These are phyloP conservation scores for Drosophila vallismaia DNA, from an alignment of 2,888 invertebrate species.

Conservation along the genomic window DNA sequence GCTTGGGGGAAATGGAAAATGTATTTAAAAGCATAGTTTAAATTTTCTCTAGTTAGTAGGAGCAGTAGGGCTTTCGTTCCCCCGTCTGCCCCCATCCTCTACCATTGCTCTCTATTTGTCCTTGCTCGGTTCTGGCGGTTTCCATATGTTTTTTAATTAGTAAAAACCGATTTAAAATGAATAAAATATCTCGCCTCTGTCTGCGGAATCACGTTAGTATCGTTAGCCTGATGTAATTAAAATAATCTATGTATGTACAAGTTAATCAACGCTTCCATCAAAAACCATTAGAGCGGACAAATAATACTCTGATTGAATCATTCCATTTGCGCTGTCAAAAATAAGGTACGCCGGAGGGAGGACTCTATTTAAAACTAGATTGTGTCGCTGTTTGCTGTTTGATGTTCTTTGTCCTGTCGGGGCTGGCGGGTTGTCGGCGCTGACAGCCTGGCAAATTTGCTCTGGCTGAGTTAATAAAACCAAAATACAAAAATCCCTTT, in stretches of 20 bases:
- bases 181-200: conserved; percentile 50
- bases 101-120: conserved; percentile 35
- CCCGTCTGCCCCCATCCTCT: neutral
- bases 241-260: conserved; percentile 42
- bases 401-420: conserved; percentile 42
- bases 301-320: conserved; percentile 35
- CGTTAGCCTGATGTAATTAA: conserved; percentile 40
- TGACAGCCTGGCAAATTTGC: conserved; percentile 28
- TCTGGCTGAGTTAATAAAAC: conserved; percentile 43
- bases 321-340: conserved; percentile 44
- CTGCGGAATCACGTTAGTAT: conserved; percentile 5
- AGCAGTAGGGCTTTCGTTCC: neutral
- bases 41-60: conserved; percentile 44
- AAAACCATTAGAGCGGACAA: conserved; percentile 26
- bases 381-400: conserved; percentile 7
- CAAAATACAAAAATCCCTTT: conserved; percentile 65
- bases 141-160: conserved; percentile 73
- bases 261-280: conserved; percentile 12
- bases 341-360: conserved; percentile 35
- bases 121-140: conserved; percentile 56
- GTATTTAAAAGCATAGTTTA: conserved; percentile 62
- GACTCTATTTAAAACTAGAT: conserved; percentile 20
- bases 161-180: conserved; percentile 67
- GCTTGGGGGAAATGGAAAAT: conserved; percentile 14
- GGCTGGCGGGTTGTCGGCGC: too few relatives aligned